Evolutionary conservation across 2,797 vertebrate genomes (phyloP).

Genomic region (Melanotaenia nigrans): DNA sequence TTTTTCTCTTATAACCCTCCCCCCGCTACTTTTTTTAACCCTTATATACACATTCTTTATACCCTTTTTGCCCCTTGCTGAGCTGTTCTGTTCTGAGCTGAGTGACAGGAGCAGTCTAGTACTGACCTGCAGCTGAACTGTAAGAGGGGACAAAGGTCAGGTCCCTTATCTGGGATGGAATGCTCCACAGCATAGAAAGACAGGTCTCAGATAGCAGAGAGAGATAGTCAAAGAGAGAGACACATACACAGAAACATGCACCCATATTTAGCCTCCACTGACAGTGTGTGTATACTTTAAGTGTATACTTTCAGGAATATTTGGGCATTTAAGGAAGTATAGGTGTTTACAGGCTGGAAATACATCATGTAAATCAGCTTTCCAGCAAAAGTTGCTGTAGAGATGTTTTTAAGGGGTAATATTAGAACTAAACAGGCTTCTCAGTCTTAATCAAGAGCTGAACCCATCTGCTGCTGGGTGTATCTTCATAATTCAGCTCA

Average conservation of each 20-base stretch:
- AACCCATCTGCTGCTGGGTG: slow-evolving; percentile 1
- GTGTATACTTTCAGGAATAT: neutral
- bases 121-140: slow-evolving; percentile 74
- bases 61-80: slow-evolving; percentile 31
- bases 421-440: neutral
- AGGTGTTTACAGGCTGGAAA: neutral
- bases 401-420: neutral
- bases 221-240: slow-evolving; percentile 6
- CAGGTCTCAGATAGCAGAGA: slow-evolving; percentile 45
- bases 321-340: neutral
- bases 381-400: neutral
- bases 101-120: slow-evolving; percentile 74
- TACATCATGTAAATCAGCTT: neutral
- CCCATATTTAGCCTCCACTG: neutral
- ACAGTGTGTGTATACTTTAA: neutral
- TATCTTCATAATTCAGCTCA: neutral
- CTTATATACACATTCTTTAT: slow-evolving; percentile 24
- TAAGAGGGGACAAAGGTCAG: slow-evolving; percentile 61
- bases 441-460: neutral
- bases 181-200: slow-evolving; percentile 52
- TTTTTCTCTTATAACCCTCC: slow-evolving; percentile 35
- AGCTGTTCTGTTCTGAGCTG: slow-evolving; percentile 45
- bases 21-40: slow-evolving; percentile 30
- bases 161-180: slow-evolving; percentile 73
- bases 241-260: neutral